Base-by-base conservation (phyloP, 92 coral and sea anemone species). In the Siderastrea siderea region DNA sequence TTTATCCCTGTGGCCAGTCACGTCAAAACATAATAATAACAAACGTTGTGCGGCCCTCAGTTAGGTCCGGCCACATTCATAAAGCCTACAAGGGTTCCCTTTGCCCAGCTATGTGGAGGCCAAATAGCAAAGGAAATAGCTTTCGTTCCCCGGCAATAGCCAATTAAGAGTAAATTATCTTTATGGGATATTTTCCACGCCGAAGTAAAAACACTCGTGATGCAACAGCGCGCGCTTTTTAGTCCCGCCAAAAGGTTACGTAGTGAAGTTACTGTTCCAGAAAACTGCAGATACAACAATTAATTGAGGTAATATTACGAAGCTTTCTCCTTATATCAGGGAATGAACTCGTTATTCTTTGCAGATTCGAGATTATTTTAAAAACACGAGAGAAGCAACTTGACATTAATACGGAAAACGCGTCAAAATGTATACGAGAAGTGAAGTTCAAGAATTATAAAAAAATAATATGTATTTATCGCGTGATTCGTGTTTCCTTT, bases 31-130 rank as follows among this genome's bases (percentile, higher is more conserved):
- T 47, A 51, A 43, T 3, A 53, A 74, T 17, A 74, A 74, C 63
- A 74, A 74, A 51, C 75, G 38, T 61, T 43, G 78, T 74, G 78
- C 19, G 78, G 61, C 78, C 60, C 10, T 71, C 57, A 14, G 5
- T 1, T 3, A 6, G 38, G 11, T 13, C 57, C 54, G 2, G 6
- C 17, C 12, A 51, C 12, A 11, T 55, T 13, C 52, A 45, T 0
- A 26, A 26, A 71, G 45, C 44, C 58, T 71, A n/a, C 48, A 47
- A 26, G 9, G 49, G 9, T 15, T 50, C 12, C 77, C 13, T 6
- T 15, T 5, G 6, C 54, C 2, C 12, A 0, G 9, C 2, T 14
- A 7, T 55, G 65, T 61, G 65, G 66, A 38, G 66, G 66, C 38
- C 66, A 15, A 4, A 14, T 2, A 5, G 66, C 13, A 64, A 13